Evolutionary conservation across 2,797 vertebrate species (phyloP), one percentile per base, ranked within the genome.

Genomic region (Orientallactaga sibirica): DNA sequence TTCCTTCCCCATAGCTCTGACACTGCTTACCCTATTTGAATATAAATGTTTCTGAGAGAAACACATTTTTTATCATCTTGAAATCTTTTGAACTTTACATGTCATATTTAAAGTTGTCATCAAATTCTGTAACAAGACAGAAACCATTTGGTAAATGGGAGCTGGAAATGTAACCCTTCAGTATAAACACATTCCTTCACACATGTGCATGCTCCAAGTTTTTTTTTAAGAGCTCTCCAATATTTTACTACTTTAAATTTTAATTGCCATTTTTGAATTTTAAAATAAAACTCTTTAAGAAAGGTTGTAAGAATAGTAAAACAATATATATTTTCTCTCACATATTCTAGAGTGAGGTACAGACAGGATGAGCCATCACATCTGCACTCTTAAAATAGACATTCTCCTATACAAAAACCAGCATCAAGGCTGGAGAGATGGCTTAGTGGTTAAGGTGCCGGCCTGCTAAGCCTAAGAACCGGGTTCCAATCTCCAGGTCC

Each of bases 71-170:
- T 83, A 33, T 73, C 61, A 70, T 58, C 71, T 82, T 85, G 71
- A 92, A 90, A 88, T 86, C 62, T 73, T 90, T 94, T 90, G 48
- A 90, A 92, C 58, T 90, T 77, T 27, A 55, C 62, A 81, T 83
- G 67, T 90, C 58, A 82, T 90, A 92, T 90, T 87, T 87, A 92
- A 92, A 92, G 48, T 66, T 85, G 33, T 70, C 70, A 75, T 86
- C 41, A 84, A 78, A 76, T 68, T 92, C 92, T 61, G 24, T 43
- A 70, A 68, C 71, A 88, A 90, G 58, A 84, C 37, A 84, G 68
- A 90, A 78, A 85, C 25, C 2, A 82, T 66, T 92, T 48, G 19
- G 24, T 68, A 77, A 88, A 41, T 58, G 25, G 70, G 61, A 78
- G 19, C 33, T 86, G 75, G 27, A 74, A 90, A 92, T 77, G 7